Evolutionary conservation across 30 jellyfish, hydroid and myxozoan species (phyloP).

Genomic region (Morbakka virulenta): DNA sequence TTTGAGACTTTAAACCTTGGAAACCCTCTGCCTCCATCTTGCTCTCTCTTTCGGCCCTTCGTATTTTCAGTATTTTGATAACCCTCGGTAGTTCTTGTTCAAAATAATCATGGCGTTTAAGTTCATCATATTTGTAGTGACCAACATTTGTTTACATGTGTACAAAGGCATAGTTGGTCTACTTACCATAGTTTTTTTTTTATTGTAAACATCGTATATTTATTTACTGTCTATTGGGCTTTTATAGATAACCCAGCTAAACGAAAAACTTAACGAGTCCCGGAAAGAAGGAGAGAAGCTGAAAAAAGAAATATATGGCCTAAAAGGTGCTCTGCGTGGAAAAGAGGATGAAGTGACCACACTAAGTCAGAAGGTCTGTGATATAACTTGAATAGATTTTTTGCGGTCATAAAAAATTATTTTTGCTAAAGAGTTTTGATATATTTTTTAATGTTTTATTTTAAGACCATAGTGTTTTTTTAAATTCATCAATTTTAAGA

Average conservation of each 20-base stretch:
- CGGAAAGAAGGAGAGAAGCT: slow-evolving; percentile 39
- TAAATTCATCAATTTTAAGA: no score
- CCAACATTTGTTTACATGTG: no score
- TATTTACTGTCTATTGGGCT: background rate
- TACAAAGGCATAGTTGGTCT: no score
- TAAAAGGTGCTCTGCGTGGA: slow-evolving; percentile 19
- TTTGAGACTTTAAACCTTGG: no score
- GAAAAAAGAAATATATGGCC: slow-evolving; percentile 26
- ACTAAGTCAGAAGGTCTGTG: slow-evolving; percentile 68
- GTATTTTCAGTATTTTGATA: no score
- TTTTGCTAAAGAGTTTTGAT: background rate
- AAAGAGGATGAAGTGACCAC: slow-evolving; percentile 44
- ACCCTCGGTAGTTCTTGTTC: no score
- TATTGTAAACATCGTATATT: background rate
- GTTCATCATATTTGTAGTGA: no score
- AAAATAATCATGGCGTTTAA: no score
- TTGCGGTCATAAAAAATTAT: background rate
- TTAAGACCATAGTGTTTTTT: no score
- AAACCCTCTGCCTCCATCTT: no score
- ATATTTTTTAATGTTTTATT: no score
- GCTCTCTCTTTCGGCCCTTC: no score
- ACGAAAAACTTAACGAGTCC: slow-evolving; percentile 57
- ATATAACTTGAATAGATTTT: background rate
- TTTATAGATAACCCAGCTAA: slow-evolving; percentile 66
- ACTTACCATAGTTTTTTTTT: background rate